phyloP scores from a whole-genome alignment of 2,888 invertebrate species.

The Norana najaformis region DNA sequence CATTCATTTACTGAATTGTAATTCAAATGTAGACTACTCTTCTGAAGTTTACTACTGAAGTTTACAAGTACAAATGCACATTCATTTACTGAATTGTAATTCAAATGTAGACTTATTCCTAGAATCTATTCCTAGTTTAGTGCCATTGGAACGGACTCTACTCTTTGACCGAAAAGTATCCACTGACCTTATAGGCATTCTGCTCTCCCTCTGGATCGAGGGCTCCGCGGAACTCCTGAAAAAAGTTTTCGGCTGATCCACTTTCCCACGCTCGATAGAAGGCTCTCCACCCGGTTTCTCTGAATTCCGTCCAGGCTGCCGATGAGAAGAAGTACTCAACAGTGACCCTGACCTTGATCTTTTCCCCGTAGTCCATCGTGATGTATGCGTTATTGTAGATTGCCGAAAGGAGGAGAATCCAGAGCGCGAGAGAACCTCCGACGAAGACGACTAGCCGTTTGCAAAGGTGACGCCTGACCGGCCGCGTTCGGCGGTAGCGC shows the following conservation, averaged over 20 bases:
- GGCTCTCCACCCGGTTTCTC: conserved; percentile 65
- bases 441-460: neutral
- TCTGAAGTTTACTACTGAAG: no score
- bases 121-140: neutral
- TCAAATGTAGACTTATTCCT: no score
- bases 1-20: neutral
- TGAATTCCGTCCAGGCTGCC: conserved; percentile 76
- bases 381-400: conserved; percentile 75
- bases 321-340: conserved; percentile 81
- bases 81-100: no score
- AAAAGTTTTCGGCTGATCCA: conserved; percentile 31
- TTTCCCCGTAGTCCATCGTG: conserved; percentile 75
- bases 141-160: neutral
- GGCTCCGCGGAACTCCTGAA: conserved; percentile 71
- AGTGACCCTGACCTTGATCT: conserved; percentile 81
- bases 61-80: no score
- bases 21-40: no score
- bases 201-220: conserved; percentile 88
- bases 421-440: neutral
- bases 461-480: neutral
- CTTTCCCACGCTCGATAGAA: conserved; percentile 76
- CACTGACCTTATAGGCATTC: conserved; percentile 69
- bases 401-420: conserved; percentile 71
- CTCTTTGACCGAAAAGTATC: neutral
- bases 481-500: neutral